Evolutionary conservation across 2,113 vertebrate genomes (phyloP).

Genomic region (Chitala chitala): DNA sequence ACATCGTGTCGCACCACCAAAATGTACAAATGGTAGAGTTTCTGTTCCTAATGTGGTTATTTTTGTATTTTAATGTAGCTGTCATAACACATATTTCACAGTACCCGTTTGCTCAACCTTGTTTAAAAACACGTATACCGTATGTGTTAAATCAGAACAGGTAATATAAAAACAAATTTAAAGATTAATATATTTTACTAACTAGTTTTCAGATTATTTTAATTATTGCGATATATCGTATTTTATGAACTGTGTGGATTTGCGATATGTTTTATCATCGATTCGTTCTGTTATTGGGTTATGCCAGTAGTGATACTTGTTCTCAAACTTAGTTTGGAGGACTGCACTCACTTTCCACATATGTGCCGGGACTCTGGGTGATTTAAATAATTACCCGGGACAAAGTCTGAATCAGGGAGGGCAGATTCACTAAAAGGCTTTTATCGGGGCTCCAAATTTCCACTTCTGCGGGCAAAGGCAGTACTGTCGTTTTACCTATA

Average conservation of each 20-base stretch:
- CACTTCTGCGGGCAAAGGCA: background rate
- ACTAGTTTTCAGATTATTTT: background rate
- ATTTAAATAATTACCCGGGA: conserved; percentile 24
- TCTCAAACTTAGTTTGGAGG: conserved; percentile 18
- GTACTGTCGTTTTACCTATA: background rate
- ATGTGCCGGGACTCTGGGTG: background rate
- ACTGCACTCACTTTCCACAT: background rate
- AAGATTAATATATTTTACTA: background rate
- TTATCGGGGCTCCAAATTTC: conserved; percentile 1
- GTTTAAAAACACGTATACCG: too few relatives aligned
- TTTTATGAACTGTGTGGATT: background rate
- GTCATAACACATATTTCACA: background rate
- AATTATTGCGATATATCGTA: background rate
- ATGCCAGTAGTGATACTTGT: background rate
- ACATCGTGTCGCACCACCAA: background rate
- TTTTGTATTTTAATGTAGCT: background rate
- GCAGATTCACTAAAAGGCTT: conserved; percentile 1
- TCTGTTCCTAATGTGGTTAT: background rate
- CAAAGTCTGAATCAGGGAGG: conserved; percentile 2
- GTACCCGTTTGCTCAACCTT: too few relatives aligned
- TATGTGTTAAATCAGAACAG: too few relatives aligned
- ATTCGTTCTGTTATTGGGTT: background rate
- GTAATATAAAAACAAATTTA: background rate
- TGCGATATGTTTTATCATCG: background rate
- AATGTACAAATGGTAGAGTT: background rate